Conservation (phyloP, 2,888 invertebrate genomes). For the Drosophila setosimentum region DNA sequence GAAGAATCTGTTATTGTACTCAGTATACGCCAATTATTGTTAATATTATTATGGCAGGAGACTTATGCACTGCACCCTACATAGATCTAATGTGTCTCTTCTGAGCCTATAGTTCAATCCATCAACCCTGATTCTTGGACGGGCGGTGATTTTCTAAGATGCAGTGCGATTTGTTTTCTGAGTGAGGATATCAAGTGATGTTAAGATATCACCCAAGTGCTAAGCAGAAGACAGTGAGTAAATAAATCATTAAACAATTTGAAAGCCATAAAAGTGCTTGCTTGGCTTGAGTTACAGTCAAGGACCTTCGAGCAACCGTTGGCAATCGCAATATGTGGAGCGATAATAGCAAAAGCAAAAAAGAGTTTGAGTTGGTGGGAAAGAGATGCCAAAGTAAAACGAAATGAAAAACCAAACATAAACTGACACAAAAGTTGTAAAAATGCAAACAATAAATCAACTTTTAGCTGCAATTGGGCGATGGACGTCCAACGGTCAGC, state of each 20-base stretch:
- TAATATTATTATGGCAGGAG: neutral
- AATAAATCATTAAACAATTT: slow-evolving; percentile 45
- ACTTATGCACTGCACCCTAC: neutral
- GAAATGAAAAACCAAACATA: slow-evolving; percentile 59
- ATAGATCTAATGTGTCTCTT: neutral
- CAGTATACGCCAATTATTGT: neutral
- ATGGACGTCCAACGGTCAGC: slow-evolving; percentile 3
- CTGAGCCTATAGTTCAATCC: neutral
- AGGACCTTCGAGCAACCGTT: slow-evolving; percentile 39
- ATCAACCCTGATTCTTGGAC: neutral
- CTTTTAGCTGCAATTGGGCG: slow-evolving; percentile 53
- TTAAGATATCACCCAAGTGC: neutral
- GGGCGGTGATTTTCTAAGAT: neutral
- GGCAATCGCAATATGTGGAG: slow-evolving; percentile 47
- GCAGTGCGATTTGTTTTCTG: neutral
- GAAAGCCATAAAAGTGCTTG: slow-evolving; percentile 42
- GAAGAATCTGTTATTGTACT: neutral
- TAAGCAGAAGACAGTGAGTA: neutral
- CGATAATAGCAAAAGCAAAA: slow-evolving; percentile 38
- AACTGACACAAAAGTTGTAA: slow-evolving; percentile 62
- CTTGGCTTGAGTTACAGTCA: slow-evolving; percentile 23
- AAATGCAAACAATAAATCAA: slow-evolving; percentile 65
- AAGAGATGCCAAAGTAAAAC: slow-evolving; percentile 41
- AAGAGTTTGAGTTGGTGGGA: slow-evolving; percentile 8
- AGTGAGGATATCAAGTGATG: neutral